Conservation (phyloP, 2,797 vertebrate species). For the Poeciliopsis infans region DNA sequence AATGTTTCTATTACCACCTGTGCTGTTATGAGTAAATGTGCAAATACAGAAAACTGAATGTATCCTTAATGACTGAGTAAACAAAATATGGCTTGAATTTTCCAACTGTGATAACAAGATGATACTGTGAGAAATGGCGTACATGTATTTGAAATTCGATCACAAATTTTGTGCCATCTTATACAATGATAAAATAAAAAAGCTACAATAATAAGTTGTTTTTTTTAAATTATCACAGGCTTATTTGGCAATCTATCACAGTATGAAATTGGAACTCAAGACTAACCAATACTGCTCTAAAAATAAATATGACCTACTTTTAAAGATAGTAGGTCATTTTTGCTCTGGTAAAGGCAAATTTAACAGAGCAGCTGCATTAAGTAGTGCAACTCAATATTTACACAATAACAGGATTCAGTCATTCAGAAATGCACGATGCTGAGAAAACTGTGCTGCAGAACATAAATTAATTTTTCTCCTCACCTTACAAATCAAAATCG, state of each 20-base stretch:
- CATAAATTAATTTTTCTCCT: not conserved
- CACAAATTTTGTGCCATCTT: not conserved
- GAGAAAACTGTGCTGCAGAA: not conserved
- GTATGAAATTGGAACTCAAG: not conserved
- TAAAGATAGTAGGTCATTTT: not conserved
- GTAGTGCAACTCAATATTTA: not conserved
- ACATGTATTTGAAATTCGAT: not conserved
- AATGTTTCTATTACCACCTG: not conserved
- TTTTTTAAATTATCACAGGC: not conserved
- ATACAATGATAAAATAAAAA: not conserved
- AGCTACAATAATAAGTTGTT: not conserved
- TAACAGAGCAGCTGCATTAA: not conserved
- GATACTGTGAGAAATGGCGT: not conserved
- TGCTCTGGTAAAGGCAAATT: not conserved
- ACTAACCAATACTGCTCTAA: not conserved
- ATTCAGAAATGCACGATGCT: not conserved
- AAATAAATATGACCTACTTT: not conserved
- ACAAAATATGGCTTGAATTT: not conserved
- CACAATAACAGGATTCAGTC: not conserved
- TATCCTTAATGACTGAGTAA: not conserved
- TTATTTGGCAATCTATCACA: not conserved
- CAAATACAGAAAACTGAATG: not conserved
- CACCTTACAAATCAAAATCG: not conserved
- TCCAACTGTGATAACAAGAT: not conserved
- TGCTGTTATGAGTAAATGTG: not conserved